These are phyloP conservation scores for Monarcha castaneiventris DNA, from an alignment of 2,113 vertebrate genomes.

Conservation along the genomic window DNA sequence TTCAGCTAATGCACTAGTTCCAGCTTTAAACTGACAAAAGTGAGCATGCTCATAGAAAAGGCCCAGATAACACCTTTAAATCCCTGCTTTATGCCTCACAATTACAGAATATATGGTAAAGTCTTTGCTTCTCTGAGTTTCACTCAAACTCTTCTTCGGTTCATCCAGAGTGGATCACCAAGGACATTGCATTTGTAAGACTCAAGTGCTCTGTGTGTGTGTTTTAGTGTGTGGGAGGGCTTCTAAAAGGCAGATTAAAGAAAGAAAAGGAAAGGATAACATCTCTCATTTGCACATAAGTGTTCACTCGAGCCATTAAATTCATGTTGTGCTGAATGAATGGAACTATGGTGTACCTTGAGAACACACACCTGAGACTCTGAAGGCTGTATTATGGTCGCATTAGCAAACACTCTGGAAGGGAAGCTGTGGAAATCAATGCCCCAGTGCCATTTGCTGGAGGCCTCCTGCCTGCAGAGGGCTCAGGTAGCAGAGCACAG, in stretches of 20 bases:
- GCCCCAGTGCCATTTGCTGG: not conserved
- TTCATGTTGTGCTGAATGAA: not conserved
- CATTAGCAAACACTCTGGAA: not conserved
- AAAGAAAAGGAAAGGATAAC: not conserved
- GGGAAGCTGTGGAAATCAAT: not conserved
- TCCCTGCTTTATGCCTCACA: not conserved
- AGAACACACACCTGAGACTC: not conserved
- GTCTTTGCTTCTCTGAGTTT: conserved; percentile 28
- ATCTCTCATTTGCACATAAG: not conserved
- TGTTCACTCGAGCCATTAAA: not conserved
- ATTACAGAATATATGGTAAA: not conserved
- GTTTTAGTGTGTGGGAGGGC: not conserved
- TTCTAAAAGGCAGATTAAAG: not conserved
- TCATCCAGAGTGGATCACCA: not conserved
- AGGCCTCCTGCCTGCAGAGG: not conserved
- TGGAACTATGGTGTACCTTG: not conserved
- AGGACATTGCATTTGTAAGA: not conserved
- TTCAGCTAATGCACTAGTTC: conserved; percentile 22
- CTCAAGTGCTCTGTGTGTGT: not conserved
- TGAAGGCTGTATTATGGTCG: fast-evolving
- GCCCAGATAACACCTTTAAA: not conserved
- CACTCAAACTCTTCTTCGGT: conserved; percentile 12
- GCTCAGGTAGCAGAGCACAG: not conserved
- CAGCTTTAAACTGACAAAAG: conserved; percentile 12
- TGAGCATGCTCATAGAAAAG: not conserved